phyloP scores from a whole-genome alignment of 2,888 invertebrate genomes.

The Syrista parreyssii region DNA sequence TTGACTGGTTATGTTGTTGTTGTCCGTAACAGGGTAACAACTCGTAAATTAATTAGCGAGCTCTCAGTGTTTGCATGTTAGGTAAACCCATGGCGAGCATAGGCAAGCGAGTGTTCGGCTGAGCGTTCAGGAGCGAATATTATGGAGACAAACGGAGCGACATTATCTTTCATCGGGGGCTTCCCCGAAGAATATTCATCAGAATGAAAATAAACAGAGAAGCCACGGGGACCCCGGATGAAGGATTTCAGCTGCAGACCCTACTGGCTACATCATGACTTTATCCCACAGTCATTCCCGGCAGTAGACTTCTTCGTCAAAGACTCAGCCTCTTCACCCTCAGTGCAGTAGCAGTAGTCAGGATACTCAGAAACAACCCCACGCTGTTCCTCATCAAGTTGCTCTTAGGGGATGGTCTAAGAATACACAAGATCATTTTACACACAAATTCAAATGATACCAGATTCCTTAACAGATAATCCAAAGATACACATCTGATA shows the following conservation, averaged over 20 bases:
- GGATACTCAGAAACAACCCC: neutral
- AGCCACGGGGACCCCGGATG: conserved; percentile 2
- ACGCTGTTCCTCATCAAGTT: neutral
- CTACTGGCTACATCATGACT: conserved; percentile 1
- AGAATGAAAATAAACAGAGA: conserved; percentile 35
- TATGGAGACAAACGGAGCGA: conserved; percentile 51
- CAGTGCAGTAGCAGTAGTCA: neutral
- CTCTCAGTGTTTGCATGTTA: conserved; percentile 45
- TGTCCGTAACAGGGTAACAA: conserved; percentile 44
- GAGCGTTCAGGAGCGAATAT: conserved; percentile 39
- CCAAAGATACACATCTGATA: neutral
- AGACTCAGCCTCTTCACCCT: neutral
- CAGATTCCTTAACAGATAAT: neutral
- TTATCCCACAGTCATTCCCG: conserved; percentile 3
- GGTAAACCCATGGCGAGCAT: conserved; percentile 38
- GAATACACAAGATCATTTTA: neutral
- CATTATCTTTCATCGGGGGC: conserved; percentile 47
- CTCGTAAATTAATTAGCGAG: conserved; percentile 52
- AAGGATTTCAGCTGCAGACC: conserved; percentile 5
- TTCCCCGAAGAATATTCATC: conserved; percentile 46
- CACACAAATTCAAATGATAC: neutral
- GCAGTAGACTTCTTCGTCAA: neutral
- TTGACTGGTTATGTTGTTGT: conserved; percentile 23
- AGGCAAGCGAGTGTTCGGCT: conserved; percentile 22
- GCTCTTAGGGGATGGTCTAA: neutral